A percentile compares a stretch with the other conserved stretches of the same genome.
These are phyloP conservation scores for Orthosia incerta DNA, from an alignment of 2,888 invertebrate genomes.

Conservation along the genomic window DNA sequence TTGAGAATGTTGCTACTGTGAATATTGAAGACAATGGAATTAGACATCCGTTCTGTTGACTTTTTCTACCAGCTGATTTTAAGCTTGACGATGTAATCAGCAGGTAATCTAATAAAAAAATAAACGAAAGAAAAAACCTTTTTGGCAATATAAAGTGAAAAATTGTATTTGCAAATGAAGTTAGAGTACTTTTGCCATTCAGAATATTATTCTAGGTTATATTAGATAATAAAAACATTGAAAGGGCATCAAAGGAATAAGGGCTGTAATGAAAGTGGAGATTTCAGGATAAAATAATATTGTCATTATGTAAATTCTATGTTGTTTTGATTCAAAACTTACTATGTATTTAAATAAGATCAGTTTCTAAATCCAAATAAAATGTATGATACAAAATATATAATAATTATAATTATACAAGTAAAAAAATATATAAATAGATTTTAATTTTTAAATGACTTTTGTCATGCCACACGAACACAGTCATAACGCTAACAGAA, in stretches of 20 bases:
- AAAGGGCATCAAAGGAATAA: slow-evolving; percentile 16
- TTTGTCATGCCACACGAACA: neutral
- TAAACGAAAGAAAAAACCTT: neutral
- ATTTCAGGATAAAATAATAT: slow-evolving; percentile 22
- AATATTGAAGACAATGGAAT: slow-evolving; percentile 72
- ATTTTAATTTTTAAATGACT: neutral
- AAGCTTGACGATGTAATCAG: neutral
- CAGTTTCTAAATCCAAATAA: neutral
- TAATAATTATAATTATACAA: no score
- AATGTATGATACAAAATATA: neutral
- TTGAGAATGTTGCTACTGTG: slow-evolving; percentile 64
- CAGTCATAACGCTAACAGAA: slow-evolving; percentile 1
- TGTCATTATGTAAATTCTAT: slow-evolving; percentile 6
- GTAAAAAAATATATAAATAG: neutral
- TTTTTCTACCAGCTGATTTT: slow-evolving; percentile 29
- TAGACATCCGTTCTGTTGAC: slow-evolving; percentile 43
- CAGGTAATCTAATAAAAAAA: slow-evolving; percentile 8
- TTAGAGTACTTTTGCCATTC: neutral
- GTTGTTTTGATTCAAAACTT: neutral
- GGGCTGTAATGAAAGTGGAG: neutral
- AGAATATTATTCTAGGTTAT: slow-evolving; percentile 10
- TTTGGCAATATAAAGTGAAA: neutral
- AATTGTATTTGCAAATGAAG: slow-evolving; percentile 13
- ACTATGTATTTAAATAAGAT: neutral
- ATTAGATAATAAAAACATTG: neutral